phyloP scores from a whole-genome alignment of 1,140 invertebrate genomes.

The Euborellia annulipes region DNA sequence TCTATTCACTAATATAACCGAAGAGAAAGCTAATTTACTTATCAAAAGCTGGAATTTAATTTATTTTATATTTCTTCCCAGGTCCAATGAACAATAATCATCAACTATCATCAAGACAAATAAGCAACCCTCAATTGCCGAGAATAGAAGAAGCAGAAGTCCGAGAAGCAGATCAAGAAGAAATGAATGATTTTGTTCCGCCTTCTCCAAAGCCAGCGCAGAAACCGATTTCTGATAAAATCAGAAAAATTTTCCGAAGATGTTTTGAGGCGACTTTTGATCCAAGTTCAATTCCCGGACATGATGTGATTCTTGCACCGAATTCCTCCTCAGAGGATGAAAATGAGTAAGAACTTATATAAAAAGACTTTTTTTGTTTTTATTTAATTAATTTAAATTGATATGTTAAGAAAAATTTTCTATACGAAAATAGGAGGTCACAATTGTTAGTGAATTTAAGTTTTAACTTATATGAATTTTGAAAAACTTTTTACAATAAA shows the following conservation, averaged over 20 bases:
- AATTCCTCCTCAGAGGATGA: slow-evolving; percentile 27
- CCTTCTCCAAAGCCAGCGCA: slow-evolving; percentile 28
- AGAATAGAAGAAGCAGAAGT: slow-evolving; percentile 7
- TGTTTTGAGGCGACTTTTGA: slow-evolving; percentile 50
- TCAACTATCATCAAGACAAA: slow-evolving; percentile 7
- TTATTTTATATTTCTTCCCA: slow-evolving; percentile 1
- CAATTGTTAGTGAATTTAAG: no score
- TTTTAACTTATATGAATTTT: no score
- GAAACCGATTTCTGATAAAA: slow-evolving; percentile 24
- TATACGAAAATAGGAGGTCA: no score
- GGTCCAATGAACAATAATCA: background rate
- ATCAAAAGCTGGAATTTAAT: slow-evolving; percentile 12
- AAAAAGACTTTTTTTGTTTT: no score
- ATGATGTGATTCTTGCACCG: slow-evolving; percentile 34
- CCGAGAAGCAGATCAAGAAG: slow-evolving; percentile 19
- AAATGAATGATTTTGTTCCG: slow-evolving; percentile 30
- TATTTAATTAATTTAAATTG: no score
- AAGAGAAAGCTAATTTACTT: slow-evolving; percentile 11
- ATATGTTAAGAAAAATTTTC: no score
- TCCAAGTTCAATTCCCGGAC: slow-evolving; percentile 30
- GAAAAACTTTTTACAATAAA: no score
- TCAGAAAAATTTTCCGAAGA: slow-evolving; percentile 36
- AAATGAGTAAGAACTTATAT: no score
- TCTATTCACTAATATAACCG: background rate
- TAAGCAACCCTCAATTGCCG: slow-evolving; percentile 9